phyloP scores from a whole-genome alignment of 1,140 invertebrate genomes.

The Dinothrombium tinctorium region DNA sequence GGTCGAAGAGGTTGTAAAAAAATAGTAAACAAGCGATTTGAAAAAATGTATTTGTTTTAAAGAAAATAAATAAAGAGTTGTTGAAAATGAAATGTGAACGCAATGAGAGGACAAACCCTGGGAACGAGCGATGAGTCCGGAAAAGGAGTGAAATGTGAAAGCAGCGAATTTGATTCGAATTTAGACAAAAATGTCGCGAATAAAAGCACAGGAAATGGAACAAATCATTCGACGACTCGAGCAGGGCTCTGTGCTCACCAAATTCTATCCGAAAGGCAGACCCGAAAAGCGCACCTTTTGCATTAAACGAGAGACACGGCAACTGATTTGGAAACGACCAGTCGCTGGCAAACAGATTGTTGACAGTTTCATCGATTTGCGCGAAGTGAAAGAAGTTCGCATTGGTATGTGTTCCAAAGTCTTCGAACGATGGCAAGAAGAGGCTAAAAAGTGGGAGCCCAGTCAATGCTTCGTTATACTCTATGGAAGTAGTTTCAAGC shows the following conservation, averaged over 20 bases:
- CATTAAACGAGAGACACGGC: constrained; percentile 62
- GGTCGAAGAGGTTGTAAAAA: constrained; percentile 1
- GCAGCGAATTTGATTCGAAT: too few relatives aligned
- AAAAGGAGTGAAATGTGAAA: too few relatives aligned
- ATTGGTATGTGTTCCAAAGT: constrained; percentile 66
- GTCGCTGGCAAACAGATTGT: constrained; percentile 7
- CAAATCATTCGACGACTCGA: constrained; percentile 63
- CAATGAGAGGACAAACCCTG: too few relatives aligned
- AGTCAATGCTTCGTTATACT: constrained; percentile 65
- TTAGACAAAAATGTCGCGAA: too few relatives aligned
- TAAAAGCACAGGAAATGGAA: constrained; percentile 45
- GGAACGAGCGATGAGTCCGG: too few relatives aligned
- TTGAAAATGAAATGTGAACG: too few relatives aligned
- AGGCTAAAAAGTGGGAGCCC: constrained; percentile 49
- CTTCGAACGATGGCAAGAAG: constrained; percentile 76
- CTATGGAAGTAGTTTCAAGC: constrained; percentile 69
- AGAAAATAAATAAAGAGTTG: too few relatives aligned
- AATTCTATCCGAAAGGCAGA: constrained; percentile 54
- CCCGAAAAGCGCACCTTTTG: constrained; percentile 56
- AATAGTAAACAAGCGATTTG: too few relatives aligned
- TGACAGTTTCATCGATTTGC: constrained; percentile 37
- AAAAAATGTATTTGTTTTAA: too few relatives aligned
- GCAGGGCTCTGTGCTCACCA: constrained; percentile 57
- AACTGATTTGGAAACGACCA: constrained; percentile 40
- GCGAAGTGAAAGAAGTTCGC: constrained; percentile 70